Evolutionary conservation across 2,888 invertebrate genomes (phyloP).

Genomic region (Aethes cnicana): DNA sequence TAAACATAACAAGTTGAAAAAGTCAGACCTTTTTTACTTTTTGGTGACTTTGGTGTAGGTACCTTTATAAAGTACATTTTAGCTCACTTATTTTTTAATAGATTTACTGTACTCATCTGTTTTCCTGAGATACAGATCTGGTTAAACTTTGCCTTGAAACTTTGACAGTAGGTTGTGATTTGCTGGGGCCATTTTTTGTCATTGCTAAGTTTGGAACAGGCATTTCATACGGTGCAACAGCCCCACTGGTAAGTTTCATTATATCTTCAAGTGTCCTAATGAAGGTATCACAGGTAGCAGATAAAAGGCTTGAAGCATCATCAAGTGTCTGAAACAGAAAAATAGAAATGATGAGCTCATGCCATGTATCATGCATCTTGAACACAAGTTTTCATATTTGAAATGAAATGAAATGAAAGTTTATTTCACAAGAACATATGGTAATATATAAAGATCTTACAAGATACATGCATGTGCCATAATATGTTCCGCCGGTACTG

Average conservation of each 20-base stretch:
- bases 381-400: no score
- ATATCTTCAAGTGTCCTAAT: slow-evolving; percentile 91
- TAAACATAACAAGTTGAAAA: not conserved
- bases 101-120: slow-evolving; percentile 56
- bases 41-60: no score
- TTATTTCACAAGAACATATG: no score
- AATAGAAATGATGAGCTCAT: no score
- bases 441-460: no score
- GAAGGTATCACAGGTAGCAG: slow-evolving; percentile 92
- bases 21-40: slow-evolving; percentile 5
- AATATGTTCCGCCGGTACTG: no score
- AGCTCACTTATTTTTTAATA: no score
- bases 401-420: no score
- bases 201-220: slow-evolving; percentile 51
- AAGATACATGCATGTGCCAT: no score
- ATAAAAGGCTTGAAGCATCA: slow-evolving; percentile 87
- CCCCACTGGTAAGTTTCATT: slow-evolving; percentile 83
- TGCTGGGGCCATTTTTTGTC: slow-evolving; percentile 40
- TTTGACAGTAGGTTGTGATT: slow-evolving; percentile 45
- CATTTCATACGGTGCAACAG: slow-evolving; percentile 60
- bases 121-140: slow-evolving; percentile 72
- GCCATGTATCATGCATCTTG: no score
- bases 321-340: slow-evolving; percentile 83
- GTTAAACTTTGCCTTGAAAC: slow-evolving; percentile 58
- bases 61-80: no score